Evolutionary conservation across 2,113 vertebrate genomes (phyloP), one percentile per base, ranked within the genome.

Genomic region (Actenoides lindsayi): DNA sequence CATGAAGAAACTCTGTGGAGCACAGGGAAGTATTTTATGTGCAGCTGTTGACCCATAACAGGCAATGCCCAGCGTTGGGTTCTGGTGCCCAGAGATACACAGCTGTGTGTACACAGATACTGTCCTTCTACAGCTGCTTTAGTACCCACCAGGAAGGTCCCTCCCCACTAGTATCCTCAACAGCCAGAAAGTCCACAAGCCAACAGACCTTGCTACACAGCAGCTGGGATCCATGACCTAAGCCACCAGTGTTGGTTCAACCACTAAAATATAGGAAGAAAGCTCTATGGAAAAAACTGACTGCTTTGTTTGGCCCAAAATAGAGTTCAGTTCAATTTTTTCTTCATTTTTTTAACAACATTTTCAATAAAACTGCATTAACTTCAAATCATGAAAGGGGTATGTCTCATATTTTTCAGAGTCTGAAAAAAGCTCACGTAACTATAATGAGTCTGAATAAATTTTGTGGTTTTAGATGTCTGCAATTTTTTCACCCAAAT

Each of bases 401-500:
- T 37, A 53, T 3, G 2, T 75, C 91, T 68, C 5, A 0, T 67
- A 8, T 51, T 93, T 87, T 83, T 69, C 83, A 70, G 83, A 62
- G 54, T 53, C 25, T 59, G 50, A 77, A 80, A 89, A 50, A 80
- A 51, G 46, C 80, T 95, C 80, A 80, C 59, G 59, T 44, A 83
- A 65, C 64, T 54, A 15, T 33, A 73, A 83, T 53, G 63, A 90
- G 59, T 62, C 67, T 90, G 92, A 85, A 76, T 3, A 11, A 37
- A 54, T 90, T 74, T 74, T 0, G 2, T 93, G 88, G 65, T 94
- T 88, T 93, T 3, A 80, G 83, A 70, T 31, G 73, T 50, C 86
- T 93, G 93, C 37, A 50, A 63, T 59, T 80, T 90, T 90, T 90
- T 74, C 94, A 92, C 94, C 67, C 71, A 90, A 83, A 88, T 86